These are phyloP conservation scores for Epinephelus moara DNA, from an alignment of 2,113 vertebrate species.

Conservation along the genomic window DNA sequence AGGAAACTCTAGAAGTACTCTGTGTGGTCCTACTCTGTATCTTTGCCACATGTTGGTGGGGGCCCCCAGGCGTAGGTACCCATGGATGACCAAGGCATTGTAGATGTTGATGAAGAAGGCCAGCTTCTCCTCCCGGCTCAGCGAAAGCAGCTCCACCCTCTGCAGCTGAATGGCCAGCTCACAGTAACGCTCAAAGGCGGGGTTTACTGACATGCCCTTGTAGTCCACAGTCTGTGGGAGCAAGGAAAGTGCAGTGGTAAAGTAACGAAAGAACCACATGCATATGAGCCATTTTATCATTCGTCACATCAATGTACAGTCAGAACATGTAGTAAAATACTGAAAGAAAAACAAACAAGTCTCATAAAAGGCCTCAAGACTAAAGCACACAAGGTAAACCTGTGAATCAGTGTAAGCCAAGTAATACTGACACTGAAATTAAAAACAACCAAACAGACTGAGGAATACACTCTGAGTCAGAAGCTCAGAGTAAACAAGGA, in stretches of 20 bases:
- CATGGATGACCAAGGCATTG: slow-evolving; percentile 87
- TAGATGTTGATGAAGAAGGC: slow-evolving; percentile 89
- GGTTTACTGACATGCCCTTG: slow-evolving; percentile 78
- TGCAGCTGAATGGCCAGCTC: slow-evolving; percentile 85
- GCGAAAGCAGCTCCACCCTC: slow-evolving; percentile 80
- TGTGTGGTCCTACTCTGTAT: slow-evolving; percentile 80
- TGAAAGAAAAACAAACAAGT: neutral
- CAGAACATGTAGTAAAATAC: neutral
- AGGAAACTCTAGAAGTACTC: neutral
- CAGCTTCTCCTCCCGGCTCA: slow-evolving; percentile 85
- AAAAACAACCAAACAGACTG: neutral
- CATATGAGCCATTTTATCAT: neutral
- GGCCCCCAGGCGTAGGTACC: slow-evolving; percentile 80
- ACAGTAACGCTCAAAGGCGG: slow-evolving; percentile 81
- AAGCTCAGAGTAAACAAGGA: neutral
- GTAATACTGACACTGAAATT: neutral
- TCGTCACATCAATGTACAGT: too few species aligned
- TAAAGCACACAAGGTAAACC: neutral
- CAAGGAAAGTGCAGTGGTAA: too few species aligned
- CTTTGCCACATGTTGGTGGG: slow-evolving; percentile 87
- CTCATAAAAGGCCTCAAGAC: neutral
- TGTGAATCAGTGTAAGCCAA: neutral
- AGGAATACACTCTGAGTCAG: neutral
- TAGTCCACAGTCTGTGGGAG: slow-evolving; percentile 84
- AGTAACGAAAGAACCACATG: too few species aligned